phyloP scores from a whole-genome alignment of 2,113 vertebrate genomes.

The Colius striatus region DNA sequence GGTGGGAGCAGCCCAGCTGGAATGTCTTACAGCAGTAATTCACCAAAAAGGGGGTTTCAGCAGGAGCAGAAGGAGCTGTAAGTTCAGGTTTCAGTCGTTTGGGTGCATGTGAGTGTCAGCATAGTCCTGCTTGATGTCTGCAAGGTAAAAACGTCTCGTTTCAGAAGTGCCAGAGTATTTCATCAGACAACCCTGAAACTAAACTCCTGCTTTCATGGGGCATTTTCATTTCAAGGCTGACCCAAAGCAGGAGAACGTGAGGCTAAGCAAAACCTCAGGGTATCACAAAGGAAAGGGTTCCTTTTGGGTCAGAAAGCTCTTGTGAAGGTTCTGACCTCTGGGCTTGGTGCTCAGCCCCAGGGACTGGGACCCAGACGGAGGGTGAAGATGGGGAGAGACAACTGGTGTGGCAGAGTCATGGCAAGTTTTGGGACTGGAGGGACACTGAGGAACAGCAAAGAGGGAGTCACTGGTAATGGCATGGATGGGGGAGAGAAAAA shows the following conservation, averaged over 20 bases:
- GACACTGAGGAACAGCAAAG: neutral
- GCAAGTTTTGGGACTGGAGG: neutral
- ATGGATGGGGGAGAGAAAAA: neutral
- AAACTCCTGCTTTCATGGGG: conserved; percentile 19
- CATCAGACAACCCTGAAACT: conserved; percentile 44
- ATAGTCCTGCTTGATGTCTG: conserved; percentile 20
- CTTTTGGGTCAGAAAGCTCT: neutral
- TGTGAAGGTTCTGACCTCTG: neutral
- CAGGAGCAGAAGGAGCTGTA: conserved; percentile 1
- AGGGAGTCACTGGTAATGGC: neutral
- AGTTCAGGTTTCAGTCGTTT: conserved; percentile 44
- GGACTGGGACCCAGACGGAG: neutral
- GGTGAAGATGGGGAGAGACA: neutral
- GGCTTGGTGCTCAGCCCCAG: neutral
- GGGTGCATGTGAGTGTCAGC: conserved; percentile 16
- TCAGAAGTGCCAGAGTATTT: conserved; percentile 38
- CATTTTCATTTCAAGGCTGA: neutral
- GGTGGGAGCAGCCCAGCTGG: conserved; percentile 10
- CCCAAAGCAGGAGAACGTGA: neutral
- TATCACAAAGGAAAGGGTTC: neutral
- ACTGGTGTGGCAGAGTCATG: neutral
- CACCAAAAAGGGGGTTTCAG: conserved; percentile 1
- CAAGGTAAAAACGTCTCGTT: conserved; percentile 21
- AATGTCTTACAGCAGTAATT: neutral
- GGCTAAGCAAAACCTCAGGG: neutral